Evolutionary conservation across 2,797 vertebrate genomes (phyloP), one percentile per base, ranked within the genome.

Genomic region (Aplochiton taeniatus): DNA sequence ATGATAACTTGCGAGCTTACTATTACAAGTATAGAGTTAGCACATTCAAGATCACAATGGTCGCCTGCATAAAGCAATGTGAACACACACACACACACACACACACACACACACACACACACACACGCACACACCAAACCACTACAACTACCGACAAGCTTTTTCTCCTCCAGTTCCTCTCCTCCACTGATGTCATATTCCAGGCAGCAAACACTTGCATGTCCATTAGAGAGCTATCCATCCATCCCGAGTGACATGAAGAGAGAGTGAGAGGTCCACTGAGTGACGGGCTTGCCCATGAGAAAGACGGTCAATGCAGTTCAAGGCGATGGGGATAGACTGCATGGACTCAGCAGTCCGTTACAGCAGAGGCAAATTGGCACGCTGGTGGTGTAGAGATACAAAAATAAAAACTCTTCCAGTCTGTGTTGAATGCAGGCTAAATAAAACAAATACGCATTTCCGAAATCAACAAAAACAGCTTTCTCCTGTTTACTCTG

Each of bases 271-370:
- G 54, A 72, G 78, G 77, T 78, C 19, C 49, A 73, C 56, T 64
- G 75, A 70, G 56, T 73, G 70, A 73, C 63, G 68, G 58, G 58
- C 63, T 9, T 6, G 76, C 53, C 63, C 61, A 66, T 71, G 50
- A 44, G 17, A 42, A 68, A 31, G 31, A 31, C 31, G 31, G 31
- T 6, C 4, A 19, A 44, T 44, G 58, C 66, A 11, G 63, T 43
- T 9, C 44, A n/a, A 18, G 19, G 16, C 18, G 59, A n/a, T 12
- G 58, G 19, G 53, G 18, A 41, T 4, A 53, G 45, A 51, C n/a
- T 41, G 58, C 53, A n/a, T 60, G 31, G 62, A 13, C 44, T 11
- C 11, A n/a, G 46, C 0, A 45, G 1, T 14, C 66, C 51, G 43
- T 8, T 18, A 12, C 11, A 12, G 31, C 16, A 14, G 9, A 72